Conservation (phyloP, 1,140 invertebrate genomes). For the Telenomus remus region DNA sequence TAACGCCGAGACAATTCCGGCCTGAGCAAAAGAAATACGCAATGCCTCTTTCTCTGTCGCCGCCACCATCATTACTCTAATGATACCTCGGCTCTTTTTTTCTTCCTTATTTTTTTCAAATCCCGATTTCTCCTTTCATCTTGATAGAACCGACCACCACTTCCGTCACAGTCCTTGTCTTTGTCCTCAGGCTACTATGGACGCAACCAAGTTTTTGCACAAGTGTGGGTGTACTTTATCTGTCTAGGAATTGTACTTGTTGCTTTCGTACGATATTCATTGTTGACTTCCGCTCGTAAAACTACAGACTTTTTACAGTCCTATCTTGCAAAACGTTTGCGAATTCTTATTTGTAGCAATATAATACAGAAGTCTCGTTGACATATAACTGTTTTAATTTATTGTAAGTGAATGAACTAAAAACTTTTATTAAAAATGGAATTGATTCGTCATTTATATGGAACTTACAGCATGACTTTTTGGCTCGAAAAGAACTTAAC, state of each 20-base stretch:
- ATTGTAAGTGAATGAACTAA: too few species aligned
- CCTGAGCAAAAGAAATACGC: conserved; percentile 55
- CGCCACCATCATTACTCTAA: conserved; percentile 66
- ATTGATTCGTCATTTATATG: too few species aligned
- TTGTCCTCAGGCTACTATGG: conserved; percentile 17
- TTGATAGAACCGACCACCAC: conserved; percentile 3
- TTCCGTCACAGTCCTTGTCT: background rate
- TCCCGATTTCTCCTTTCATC: conserved; percentile 42
- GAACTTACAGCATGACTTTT: too few species aligned
- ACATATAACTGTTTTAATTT: too few species aligned
- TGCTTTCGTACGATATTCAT: conserved; percentile 15
- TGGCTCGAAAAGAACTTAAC: too few species aligned
- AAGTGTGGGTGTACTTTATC: background rate
- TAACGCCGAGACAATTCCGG: conserved; percentile 59
- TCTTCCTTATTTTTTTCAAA: conserved; percentile 49
- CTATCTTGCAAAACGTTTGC: background rate
- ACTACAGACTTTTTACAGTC: background rate
- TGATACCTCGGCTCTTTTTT: conserved; percentile 58
- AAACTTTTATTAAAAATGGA: too few species aligned
- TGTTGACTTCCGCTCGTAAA: conserved; percentile 14
- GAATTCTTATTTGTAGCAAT: too few species aligned
- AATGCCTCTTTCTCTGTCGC: conserved; percentile 46
- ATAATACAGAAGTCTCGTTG: too few species aligned
- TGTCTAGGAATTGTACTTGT: background rate
- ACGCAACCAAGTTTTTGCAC: too few species aligned